phyloP scores from a whole-genome alignment of 1,140 invertebrate genomes.

The Bombus soroeensis region DNA sequence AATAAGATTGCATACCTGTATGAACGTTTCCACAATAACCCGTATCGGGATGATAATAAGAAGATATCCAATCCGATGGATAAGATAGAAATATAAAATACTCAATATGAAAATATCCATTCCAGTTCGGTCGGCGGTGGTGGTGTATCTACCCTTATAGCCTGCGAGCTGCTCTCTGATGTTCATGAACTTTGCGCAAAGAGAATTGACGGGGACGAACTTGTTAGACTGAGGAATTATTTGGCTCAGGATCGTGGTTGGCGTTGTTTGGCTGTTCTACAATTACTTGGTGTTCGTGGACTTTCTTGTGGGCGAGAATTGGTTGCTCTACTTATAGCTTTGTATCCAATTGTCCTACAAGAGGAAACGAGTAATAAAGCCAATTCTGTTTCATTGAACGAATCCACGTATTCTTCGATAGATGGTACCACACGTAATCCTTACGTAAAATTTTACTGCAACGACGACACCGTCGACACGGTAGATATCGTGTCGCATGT shows the following conservation, averaged over 20 bases:
- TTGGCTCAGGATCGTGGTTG: conserved; percentile 85
- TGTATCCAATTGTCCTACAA: conserved; percentile 83
- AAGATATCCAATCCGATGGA: conserved; percentile 16
- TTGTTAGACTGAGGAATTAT: conserved; percentile 82
- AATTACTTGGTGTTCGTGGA: conserved; percentile 84
- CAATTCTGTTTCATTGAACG: background rate
- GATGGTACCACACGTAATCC: conserved; percentile 61
- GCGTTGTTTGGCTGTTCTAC: conserved; percentile 84
- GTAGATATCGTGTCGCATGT: conserved; percentile 73
- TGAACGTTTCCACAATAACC: background rate
- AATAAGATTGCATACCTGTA: conserved; percentile 30
- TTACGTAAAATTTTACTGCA: conserved; percentile 75
- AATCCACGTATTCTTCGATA: background rate
- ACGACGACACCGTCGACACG: conserved; percentile 76
- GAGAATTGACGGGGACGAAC: conserved; percentile 77
- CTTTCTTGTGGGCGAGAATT: conserved; percentile 85
- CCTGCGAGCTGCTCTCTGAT: conserved; percentile 86
- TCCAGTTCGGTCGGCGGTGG: conserved; percentile 78
- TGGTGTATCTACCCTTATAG: conserved; percentile 84
- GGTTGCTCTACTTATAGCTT: conserved; percentile 85
- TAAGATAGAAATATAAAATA: conserved; percentile 38
- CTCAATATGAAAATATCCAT: conserved; percentile 39
- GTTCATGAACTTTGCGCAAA: conserved; percentile 84
- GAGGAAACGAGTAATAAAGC: conserved; percentile 25
- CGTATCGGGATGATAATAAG: conserved; percentile 33